Evolutionary conservation across 2,797 vertebrate species (phyloP).

Genomic region (Aselliscus stoliczkanus): DNA sequence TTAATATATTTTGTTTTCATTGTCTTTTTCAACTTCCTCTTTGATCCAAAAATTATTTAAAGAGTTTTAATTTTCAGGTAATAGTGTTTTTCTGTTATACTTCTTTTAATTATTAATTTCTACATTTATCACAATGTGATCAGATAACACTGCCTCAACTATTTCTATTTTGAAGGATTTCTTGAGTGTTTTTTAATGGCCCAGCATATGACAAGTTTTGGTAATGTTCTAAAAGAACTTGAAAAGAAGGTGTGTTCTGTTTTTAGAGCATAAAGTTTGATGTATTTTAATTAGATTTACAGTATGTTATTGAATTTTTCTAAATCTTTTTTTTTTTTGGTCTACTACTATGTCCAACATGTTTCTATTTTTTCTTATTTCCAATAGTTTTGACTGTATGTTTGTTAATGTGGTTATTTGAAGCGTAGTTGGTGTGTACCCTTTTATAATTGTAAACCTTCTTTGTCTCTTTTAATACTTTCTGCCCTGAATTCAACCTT

Average conservation of each 20-base stretch:
- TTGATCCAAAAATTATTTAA: neutral
- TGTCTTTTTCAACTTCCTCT: neutral
- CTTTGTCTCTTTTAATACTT: neutral
- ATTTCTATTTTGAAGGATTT: neutral
- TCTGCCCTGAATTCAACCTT: neutral
- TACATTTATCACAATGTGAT: neutral
- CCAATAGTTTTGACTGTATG: neutral
- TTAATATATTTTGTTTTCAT: neutral
- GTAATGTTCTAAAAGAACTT: neutral
- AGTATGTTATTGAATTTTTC: neutral
- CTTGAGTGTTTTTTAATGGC: neutral
- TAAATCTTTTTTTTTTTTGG: neutral
- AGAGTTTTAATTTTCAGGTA: neutral
- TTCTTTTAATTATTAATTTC: neutral
- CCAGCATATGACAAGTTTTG: neutral
- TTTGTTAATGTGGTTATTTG: neutral
- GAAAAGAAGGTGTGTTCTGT: neutral
- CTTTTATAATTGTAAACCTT: neutral
- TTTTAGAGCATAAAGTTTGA: neutral
- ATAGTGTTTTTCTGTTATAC: neutral
- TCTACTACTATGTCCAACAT: neutral
- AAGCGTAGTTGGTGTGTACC: neutral
- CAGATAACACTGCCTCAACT: neutral
- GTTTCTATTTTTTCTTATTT: neutral
- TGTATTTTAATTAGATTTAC: neutral